Conservation (phyloP, 2,797 vertebrate species). For the Helostoma temminkii region DNA sequence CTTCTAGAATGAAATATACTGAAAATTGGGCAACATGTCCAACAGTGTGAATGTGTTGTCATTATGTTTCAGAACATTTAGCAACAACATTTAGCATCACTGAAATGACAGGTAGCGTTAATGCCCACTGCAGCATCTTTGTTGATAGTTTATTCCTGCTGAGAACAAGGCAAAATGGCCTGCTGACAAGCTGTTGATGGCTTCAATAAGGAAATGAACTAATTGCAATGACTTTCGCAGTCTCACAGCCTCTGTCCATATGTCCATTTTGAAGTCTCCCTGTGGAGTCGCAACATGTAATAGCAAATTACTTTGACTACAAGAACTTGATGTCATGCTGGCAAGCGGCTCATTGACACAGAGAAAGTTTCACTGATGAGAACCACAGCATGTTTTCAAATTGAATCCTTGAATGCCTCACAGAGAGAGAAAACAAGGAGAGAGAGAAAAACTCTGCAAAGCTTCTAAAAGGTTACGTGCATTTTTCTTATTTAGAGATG, state of each 20-base stretch:
- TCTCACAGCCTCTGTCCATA: constrained; percentile 63
- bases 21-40: neutral
- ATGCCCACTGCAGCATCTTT: constrained; percentile 24
- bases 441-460: neutral
- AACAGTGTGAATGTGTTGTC: neutral
- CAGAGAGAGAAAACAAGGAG: constrained; percentile 3
- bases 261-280: constrained; percentile 67
- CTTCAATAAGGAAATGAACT: constrained; percentile 56
- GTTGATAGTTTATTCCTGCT: constrained; percentile 53
- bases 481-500: constrained; percentile 55
- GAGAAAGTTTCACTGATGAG: constrained; percentile 46
- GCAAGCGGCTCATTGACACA: constrained; percentile 49
- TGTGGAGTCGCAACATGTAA: constrained; percentile 65
- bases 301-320: constrained; percentile 61
- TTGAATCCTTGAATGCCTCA: constrained; percentile 24
- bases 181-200: constrained; percentile 62
- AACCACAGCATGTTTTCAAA: constrained; percentile 26
- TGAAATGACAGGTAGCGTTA: constrained; percentile 58
- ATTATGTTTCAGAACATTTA: constrained; percentile 22
- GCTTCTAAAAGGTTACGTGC: constrained; percentile 37
- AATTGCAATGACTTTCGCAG: constrained; percentile 59
- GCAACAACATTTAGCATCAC: constrained; percentile 6
- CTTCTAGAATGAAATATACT: neutral
- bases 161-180: constrained; percentile 41
- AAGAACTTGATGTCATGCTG: constrained; percentile 51